These are phyloP conservation scores for Porites lobata DNA, from an alignment of 92 coral and sea anemone species.

Conservation along the genomic window DNA sequence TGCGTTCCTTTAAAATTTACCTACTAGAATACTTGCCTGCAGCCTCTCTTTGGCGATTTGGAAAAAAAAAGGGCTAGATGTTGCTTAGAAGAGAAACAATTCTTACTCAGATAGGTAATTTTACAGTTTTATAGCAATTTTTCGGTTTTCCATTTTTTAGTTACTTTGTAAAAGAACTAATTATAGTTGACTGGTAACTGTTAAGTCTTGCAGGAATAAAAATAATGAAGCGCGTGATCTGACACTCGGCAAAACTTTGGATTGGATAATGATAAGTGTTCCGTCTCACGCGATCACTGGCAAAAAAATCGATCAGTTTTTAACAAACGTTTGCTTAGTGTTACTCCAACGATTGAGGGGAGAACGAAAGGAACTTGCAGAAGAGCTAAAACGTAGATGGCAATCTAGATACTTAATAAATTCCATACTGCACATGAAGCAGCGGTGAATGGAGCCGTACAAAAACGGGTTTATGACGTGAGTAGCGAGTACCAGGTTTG, in stretches of 20 bases:
- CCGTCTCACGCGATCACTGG: not conserved
- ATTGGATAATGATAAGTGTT: not conserved
- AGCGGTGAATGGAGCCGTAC: constrained; percentile 55
- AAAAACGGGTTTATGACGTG: constrained; percentile 71
- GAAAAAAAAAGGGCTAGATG: no score
- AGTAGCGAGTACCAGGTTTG: constrained; percentile 65
- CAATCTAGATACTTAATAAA: not conserved
- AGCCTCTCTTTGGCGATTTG: no score
- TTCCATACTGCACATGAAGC: not conserved
- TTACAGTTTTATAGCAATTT: no score
- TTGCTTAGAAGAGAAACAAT: no score
- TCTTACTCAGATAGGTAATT: no score
- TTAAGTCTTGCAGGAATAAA: no score
- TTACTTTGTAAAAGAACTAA: no score
- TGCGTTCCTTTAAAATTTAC: no score
- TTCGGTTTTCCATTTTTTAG: no score
- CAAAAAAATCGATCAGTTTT: not conserved
- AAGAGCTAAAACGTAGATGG: not conserved
- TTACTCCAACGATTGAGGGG: constrained; percentile 7
- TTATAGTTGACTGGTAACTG: no score
- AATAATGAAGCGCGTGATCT: no score
- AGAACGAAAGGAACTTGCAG: not conserved
- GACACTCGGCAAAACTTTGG: not conserved
- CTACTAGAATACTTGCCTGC: no score
- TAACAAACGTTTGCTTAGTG: constrained; percentile 16